Evolutionary conservation across 1,140 invertebrate genomes (phyloP), one percentile per base, ranked within the genome.

Genomic region (Lasaia peninsularis): DNA sequence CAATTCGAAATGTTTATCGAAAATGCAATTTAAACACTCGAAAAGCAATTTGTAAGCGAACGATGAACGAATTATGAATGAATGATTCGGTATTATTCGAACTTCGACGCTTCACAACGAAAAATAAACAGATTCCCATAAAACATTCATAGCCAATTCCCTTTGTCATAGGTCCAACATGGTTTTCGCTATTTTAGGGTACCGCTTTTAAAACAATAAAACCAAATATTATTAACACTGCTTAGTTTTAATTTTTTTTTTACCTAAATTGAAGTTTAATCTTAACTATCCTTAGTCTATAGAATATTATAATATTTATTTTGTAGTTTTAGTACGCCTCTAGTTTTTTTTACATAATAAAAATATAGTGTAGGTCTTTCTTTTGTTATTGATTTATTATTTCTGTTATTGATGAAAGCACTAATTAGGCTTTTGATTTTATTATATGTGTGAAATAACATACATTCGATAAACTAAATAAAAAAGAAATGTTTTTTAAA

Each of bases 111-210:
- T 83, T 80, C 73, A 63, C 65, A 67, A 60, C 58, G 67, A 70
- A 83, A 78, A 82, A 85, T 75, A 77, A 84, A 86, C 79, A 78
- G 65, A 60, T 65, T 34, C 57, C 9, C 37, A 81, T 88, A 73
- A 85, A 82, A 80, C 50, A 86, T 88, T 86, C 81, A 88, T 70
- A 70, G 44, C 67, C 70, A 69, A 68, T 73, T 64, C 68, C 69
- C 73, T 71, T 78, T 78, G 75, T 80, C 59, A 66, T 44, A 18
- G 11, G 20, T 9, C 9, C 20, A 44, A 44, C 40, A 44, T 44
- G 40, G 40, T 16, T 20, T 24, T 24, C 16, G 18, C 16, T 44
- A 11, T 44, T 44, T 44, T 44, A 10, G 40, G 18, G 11, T 20
- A 11, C 40, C 40, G 18, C 40, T 20, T 9, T 16, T 1, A 20